Base-by-base conservation (phyloP, 2,113 vertebrate genomes). In the Theristicus caerulescens region DNA sequence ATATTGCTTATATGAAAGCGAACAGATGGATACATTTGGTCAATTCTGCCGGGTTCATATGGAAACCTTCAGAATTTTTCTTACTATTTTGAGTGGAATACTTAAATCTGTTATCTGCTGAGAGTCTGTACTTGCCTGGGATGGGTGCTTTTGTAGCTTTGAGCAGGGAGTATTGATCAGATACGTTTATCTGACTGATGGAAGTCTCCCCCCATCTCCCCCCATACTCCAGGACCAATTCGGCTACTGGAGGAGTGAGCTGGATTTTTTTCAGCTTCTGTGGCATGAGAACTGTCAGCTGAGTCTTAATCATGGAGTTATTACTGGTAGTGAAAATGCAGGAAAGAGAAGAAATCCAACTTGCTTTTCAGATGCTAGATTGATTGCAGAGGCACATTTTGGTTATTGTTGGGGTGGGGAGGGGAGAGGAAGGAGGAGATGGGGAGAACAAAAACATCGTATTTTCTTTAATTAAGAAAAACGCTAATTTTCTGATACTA, bases 11-110 rank as follows among this genome's bases (percentile, higher is more conserved):
- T 82, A 91, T 71, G 94, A 91, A 96, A 92, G 89, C 36, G 40
- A 97, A 96, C 91, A 95, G 97, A 97, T 97, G 96, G 96, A 92
- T 92, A 44, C 66, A 54, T 96, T 94, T 94, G 95, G 96, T 97
- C 95, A 97, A 81, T 96, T 97, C 96, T 97, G 47, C 90, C 3
- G 73, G 80, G 88, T 96, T 95, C 77, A 94, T 90, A 90, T 78
- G 77, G 94, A 97, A 97, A 94, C 91, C 79, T 96, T 98, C 94
- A 96, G 93, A 89, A 86, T 90, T 96, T 92, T 88, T 82, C 82
- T 92, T 84, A 88, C 90, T 91, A 49, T 97, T 96, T 96, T 80
- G 62, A 96, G 95, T 93, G 71, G 74, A 95, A 91, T 90, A 40
- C 87, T 97, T 93, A 95, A 97, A 91, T 96, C 88, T 94, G 79